Conservation (phyloP, 2,888 invertebrate genomes). For the Antitype chi region DNA sequence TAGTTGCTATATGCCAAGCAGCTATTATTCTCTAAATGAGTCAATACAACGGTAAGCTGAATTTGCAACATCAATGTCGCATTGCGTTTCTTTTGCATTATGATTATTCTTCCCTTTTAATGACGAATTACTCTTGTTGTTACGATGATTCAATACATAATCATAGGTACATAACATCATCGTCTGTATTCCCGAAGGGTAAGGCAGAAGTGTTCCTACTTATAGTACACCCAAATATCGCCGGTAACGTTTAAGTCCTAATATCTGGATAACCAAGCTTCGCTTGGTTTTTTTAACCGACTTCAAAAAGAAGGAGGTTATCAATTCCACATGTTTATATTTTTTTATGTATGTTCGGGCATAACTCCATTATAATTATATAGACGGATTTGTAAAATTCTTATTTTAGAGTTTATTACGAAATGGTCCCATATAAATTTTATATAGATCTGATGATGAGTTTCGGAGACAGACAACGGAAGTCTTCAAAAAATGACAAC, state of each 20-base stretch:
- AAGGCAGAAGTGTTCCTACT: background rate
- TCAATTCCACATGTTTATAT: too few relatives aligned
- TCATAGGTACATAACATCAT: background rate
- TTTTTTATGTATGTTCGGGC: too few relatives aligned
- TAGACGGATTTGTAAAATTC: too few relatives aligned
- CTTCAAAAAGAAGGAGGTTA: too few relatives aligned
- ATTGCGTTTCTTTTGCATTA: background rate
- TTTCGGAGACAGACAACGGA: too few relatives aligned
- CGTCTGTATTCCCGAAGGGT: background rate
- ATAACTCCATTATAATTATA: too few relatives aligned
- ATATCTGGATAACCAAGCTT: too few relatives aligned
- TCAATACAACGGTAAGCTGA: conserved; percentile 18
- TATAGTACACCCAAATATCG: background rate
- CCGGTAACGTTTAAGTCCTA: background rate
- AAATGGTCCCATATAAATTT: too few relatives aligned
- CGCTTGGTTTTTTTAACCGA: too few relatives aligned
- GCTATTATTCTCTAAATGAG: conserved; percentile 28
- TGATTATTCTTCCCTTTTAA: background rate
- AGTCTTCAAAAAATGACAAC: too few relatives aligned
- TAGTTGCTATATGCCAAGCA: conserved; percentile 17
- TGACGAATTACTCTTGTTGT: background rate
- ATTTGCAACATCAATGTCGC: background rate
- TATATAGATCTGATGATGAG: too few relatives aligned
- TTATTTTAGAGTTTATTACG: too few relatives aligned
- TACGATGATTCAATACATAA: background rate